phyloP scores from a whole-genome alignment of 2,797 vertebrate genomes.

The Austrolebias charrua region DNA sequence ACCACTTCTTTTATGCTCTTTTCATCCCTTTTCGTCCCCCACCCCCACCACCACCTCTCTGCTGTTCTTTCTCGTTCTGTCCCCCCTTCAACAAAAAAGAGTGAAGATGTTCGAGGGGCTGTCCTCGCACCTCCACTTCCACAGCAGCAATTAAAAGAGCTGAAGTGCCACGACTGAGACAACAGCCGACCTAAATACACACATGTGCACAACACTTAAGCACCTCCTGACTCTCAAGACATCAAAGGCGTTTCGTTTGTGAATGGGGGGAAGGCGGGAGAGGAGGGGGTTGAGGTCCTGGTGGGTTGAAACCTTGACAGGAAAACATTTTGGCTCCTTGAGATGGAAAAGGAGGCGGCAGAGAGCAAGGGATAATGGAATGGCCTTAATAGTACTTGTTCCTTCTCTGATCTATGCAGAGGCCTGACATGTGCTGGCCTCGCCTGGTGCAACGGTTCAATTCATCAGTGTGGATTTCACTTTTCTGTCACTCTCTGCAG shows the following conservation, averaged over 20 bases:
- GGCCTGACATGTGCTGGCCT: constrained; percentile 42
- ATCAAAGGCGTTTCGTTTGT: constrained; percentile 58
- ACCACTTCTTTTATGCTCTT: background rate
- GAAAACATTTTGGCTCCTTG: constrained; percentile 46
- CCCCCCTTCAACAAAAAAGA: constrained; percentile 23
- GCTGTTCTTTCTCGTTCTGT: constrained; percentile 1
- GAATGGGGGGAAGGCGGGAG: constrained; percentile 31
- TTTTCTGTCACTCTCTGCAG: constrained; percentile 42
- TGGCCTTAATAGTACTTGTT: constrained; percentile 39
- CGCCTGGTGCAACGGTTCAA: constrained; percentile 33
- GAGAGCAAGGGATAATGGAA: constrained; percentile 36
- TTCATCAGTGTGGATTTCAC: constrained; percentile 40
- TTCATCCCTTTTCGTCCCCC: constrained; percentile 13
- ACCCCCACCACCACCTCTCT: background rate
- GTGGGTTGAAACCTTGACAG: constrained; percentile 50
- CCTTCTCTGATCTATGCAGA: constrained; percentile 12
- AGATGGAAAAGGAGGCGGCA: constrained; percentile 42
- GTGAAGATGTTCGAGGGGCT: constrained; percentile 25
- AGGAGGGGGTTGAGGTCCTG: constrained; percentile 21
- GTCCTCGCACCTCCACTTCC: constrained; percentile 24
- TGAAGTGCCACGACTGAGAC: constrained; percentile 43
- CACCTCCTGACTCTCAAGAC: constrained; percentile 39
- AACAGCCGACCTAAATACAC: constrained; percentile 28
- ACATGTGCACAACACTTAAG: constrained; percentile 10
- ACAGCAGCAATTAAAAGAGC: constrained; percentile 44